Base-by-base conservation (phyloP, 2,888 invertebrate species). In the Drosophila sordidula region DNA sequence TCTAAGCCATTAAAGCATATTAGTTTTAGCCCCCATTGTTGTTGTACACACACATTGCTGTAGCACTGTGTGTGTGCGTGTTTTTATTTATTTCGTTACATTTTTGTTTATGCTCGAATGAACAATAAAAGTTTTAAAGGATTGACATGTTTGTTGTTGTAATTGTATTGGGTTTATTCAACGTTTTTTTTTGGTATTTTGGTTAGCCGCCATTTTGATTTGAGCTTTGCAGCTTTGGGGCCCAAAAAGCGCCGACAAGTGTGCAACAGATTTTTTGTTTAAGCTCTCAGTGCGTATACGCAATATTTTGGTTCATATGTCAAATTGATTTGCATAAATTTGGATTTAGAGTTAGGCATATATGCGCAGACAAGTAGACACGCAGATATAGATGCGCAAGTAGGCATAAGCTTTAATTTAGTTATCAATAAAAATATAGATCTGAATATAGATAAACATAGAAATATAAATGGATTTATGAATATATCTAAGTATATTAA, bases 1-100 rank as follows among this genome's bases (percentile, higher is more conserved):
- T 83, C 83, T 83, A 83, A 88, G 83, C 83, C 80, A 88, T 83
- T 83, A 83, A 88, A 88, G 83, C 86, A 83, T 88, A 83, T 83
- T 88, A 83, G 82, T 85, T 88, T 85, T 72, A 34, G 34, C 62
- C 61, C 44, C 67, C 44, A 62, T 70, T 75, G 70, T 69, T 47
- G 58, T 32, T 49, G 47, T 14, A 16, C 18, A 41, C 38, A 42
- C 36, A 52, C 39, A 36, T 58, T 25, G 46, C 3, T 51, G 26
- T 41, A 25, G 41, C 25, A 9, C 3, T 25, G 6, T 38, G n/a
- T 32, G 25, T 56, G 26, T 61, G 34, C 6, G 26, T 65, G 44
- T 56, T 73, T 66, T 69, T 87, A 80, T 84, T 75, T 82, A 85
- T 88, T 85, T 82, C 79, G 69, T 67, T 63, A 63, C 70, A 70